phyloP scores from a whole-genome alignment of 1,140 invertebrate species.

The Chrysoperla carnea region DNA sequence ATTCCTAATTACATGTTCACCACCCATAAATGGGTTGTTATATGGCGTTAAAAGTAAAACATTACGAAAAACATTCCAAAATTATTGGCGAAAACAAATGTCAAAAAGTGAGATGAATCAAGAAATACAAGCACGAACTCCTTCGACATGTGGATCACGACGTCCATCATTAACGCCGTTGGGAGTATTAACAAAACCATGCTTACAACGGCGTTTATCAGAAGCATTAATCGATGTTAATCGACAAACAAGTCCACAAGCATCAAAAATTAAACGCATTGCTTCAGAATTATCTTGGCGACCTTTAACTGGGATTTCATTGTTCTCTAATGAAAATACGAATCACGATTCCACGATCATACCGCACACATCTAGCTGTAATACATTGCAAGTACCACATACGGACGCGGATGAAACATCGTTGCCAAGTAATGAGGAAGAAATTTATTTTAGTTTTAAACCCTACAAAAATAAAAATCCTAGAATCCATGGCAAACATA shows the following conservation, averaged over 20 bases:
- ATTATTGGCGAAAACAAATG: conserved; percentile 63
- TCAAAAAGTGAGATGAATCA: conserved; percentile 60
- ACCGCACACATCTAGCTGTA: conserved; percentile 11
- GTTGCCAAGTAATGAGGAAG: conserved; percentile 15
- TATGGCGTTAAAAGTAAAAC: conserved; percentile 60
- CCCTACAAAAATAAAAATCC: conserved; percentile 10
- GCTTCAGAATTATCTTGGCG: conserved; percentile 24
- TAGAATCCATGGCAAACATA: conserved; percentile 21
- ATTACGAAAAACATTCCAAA: conserved; percentile 49
- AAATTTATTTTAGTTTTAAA: conserved; percentile 16
- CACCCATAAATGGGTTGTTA: conserved; percentile 52
- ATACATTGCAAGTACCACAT: conserved; percentile 28
- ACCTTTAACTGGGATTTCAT: conserved; percentile 14
- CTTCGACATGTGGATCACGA: conserved; percentile 52
- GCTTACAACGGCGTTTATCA: conserved; percentile 39
- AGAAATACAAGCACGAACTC: conserved; percentile 59
- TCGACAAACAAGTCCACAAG: conserved; percentile 16
- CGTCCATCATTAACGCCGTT: conserved; percentile 47
- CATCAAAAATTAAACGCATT: conserved; percentile 23
- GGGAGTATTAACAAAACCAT: conserved; percentile 38
- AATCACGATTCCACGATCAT: conserved; percentile 6
- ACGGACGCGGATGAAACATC: conserved; percentile 9
- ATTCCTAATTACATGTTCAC: conserved; percentile 43
- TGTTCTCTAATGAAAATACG: conserved; percentile 11
- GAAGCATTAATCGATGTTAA: conserved; percentile 38